These are phyloP conservation scores for Ctenochaetus hawaiiensis DNA, from an alignment of 2,797 vertebrate species.

Conservation along the genomic window DNA sequence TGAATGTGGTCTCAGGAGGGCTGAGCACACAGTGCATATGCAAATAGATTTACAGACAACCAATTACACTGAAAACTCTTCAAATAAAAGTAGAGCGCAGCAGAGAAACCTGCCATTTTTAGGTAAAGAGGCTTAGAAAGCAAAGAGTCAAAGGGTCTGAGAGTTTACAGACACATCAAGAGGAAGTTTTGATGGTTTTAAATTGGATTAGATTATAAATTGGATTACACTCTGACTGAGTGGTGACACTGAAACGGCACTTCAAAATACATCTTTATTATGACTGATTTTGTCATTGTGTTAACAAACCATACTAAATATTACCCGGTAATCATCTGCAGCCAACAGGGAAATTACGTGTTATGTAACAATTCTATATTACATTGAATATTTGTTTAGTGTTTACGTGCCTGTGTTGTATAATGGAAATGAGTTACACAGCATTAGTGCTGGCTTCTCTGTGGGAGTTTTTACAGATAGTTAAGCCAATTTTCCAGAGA, in stretches of 20 bases:
- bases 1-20: slow-evolving; percentile 66
- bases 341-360: slow-evolving; percentile 50
- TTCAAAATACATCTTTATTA: slow-evolving; percentile 9
- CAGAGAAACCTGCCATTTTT: slow-evolving; percentile 43
- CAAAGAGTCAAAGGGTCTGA: slow-evolving; percentile 11
- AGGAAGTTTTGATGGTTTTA: slow-evolving; percentile 20
- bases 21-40: slow-evolving; percentile 61
- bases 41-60: slow-evolving; percentile 75
- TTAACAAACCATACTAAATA: slow-evolving; percentile 30
- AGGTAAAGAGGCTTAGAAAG: slow-evolving; percentile 14
- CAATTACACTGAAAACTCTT: slow-evolving; percentile 69
- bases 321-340: slow-evolving; percentile 53
- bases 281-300: slow-evolving; percentile 24
- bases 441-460: slow-evolving; percentile 63
- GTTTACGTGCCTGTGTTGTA: slow-evolving; percentile 55
- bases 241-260: slow-evolving; percentile 2
- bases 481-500: slow-evolving; percentile 74
- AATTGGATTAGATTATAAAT: slow-evolving; percentile 16
- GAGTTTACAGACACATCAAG: slow-evolving; percentile 4
- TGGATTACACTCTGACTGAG: slow-evolving; percentile 12
- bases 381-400: slow-evolving; percentile 61
- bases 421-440: slow-evolving; percentile 62
- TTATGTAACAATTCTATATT: slow-evolving; percentile 61
- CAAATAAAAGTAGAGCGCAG: slow-evolving; percentile 50
- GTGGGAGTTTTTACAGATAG: slow-evolving; percentile 71